Conservation (phyloP, 35 echinoderm and acorn worm species). For the Eucidaris tribuloides region DNA sequence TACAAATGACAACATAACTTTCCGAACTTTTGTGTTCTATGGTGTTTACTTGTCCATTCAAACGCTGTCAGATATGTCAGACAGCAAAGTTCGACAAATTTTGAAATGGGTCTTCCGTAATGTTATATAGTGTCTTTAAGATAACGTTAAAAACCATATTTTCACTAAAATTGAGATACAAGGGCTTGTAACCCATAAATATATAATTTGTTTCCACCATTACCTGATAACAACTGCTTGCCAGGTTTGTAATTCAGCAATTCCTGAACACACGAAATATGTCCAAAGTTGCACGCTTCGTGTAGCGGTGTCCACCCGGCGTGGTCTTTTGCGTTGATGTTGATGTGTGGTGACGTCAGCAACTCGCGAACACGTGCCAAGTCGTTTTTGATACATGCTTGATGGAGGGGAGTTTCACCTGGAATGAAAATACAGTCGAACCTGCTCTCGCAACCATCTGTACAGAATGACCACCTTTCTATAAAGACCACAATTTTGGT, state of each 20-base stretch:
- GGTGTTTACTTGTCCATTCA: no score
- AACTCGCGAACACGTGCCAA: conserved; percentile 56
- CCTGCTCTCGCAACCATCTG: background rate
- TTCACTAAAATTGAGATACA: no score
- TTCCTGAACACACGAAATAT: conserved; percentile 60
- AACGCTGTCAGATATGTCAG: no score
- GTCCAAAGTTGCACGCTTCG: conserved; percentile 86
- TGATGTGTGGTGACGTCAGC: conserved; percentile 45
- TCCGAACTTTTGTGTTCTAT: no score
- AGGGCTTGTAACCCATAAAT: no score
- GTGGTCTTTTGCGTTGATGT: conserved; percentile 77
- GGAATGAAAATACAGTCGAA: background rate
- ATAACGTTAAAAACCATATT: no score
- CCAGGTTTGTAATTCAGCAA: conserved; percentile 67
- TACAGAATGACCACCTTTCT: no score
- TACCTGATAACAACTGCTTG: conserved; percentile 9
- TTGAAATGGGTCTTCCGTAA: no score
- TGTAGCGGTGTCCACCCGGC: conserved; percentile 93
- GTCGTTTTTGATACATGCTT: conserved; percentile 87
- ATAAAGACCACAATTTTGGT: no score
- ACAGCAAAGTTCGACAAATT: no score
- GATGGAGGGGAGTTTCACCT: conserved; percentile 86
- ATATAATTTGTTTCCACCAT: conserved; percentile 23
- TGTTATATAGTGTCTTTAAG: no score
- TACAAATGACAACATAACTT: no score